A percentile compares a stretch with the other conserved stretches of the same genome.
phyloP scores from a whole-genome alignment of 2,797 vertebrate genomes.

The Rhinichthys osculus region DNA sequence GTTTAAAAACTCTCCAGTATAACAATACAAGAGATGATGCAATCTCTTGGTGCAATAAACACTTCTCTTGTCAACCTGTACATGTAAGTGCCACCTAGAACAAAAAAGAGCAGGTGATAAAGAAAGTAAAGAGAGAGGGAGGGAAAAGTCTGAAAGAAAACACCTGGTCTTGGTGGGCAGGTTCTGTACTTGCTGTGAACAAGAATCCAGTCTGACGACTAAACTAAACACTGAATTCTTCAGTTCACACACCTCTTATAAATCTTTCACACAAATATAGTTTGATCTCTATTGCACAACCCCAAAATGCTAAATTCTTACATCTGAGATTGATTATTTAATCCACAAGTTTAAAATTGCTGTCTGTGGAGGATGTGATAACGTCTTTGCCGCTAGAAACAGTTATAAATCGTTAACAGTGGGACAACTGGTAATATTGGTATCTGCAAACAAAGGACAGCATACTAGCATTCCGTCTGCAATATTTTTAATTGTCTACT shows the following conservation, averaged over 20 bases:
- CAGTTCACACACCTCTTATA: slow-evolving; percentile 6
- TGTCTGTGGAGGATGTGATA: neutral
- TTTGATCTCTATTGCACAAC: neutral
- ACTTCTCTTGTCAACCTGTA: neutral
- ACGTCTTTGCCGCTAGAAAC: neutral
- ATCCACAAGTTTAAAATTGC: neutral
- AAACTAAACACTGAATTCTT: slow-evolving; percentile 14
- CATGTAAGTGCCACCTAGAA: neutral
- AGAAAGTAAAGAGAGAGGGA: neutral
- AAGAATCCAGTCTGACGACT: slow-evolving; percentile 86
- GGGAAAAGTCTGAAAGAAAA: neutral
- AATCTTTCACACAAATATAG: neutral
- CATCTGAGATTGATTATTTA: neutral
- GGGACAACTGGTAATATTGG: neutral
- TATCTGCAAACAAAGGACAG: neutral
- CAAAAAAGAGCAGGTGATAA: neutral
- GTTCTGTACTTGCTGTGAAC: slow-evolving; percentile 20
- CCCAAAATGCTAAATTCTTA: neutral
- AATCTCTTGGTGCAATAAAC: neutral
- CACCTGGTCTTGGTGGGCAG: neutral
- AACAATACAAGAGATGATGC: neutral
- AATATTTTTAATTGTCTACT: neutral
- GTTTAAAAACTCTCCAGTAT: neutral
- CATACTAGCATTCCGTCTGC: neutral
- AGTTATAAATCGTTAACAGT: neutral